Percentiles rank a stretch among this genome's conserved stretches.
Conservation (phyloP, 2,113 vertebrate species). For the Dipodomys merriami region DNA sequence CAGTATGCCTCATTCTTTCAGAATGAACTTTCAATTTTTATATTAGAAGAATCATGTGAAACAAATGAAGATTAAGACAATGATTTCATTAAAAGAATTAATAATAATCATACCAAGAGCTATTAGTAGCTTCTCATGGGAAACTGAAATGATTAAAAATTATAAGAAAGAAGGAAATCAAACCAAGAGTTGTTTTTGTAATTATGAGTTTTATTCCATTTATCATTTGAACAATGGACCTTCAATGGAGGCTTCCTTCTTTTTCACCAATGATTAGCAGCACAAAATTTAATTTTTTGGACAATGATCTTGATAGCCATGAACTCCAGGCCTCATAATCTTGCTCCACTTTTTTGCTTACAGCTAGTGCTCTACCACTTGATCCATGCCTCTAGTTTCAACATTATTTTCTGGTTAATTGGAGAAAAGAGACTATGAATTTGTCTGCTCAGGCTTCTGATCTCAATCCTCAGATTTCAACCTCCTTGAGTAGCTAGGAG, state of each 20-base stretch:
- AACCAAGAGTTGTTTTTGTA: conserved; percentile 36
- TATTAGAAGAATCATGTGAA: conserved; percentile 47
- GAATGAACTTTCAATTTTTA: conserved; percentile 45
- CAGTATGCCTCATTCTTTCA: conserved; percentile 40
- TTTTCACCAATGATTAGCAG: conserved; percentile 76
- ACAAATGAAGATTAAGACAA: conserved; percentile 41
- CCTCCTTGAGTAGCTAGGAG: no score
- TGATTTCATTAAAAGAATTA: conserved; percentile 42
- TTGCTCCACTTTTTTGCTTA: no score
- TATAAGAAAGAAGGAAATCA: conserved; percentile 65
- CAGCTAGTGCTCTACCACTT: no score
- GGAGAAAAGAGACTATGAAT: no score
- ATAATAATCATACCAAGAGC: conserved; percentile 58
- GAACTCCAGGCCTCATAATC: no score
- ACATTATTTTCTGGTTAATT: no score
- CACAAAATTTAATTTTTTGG: conserved; percentile 70
- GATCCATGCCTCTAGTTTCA: no score
- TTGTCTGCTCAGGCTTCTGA: no score
- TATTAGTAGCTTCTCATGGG: conserved; percentile 74
- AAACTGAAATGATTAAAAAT: conserved; percentile 74
- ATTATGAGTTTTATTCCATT: conserved; percentile 79
- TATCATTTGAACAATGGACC: conserved; percentile 72
- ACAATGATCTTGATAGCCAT: conserved; percentile 38
- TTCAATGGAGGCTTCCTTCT: conserved; percentile 51
- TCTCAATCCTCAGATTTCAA: no score